phyloP scores from a whole-genome alignment of 2,113 vertebrate genomes.

The Cichladusa arquata region DNA sequence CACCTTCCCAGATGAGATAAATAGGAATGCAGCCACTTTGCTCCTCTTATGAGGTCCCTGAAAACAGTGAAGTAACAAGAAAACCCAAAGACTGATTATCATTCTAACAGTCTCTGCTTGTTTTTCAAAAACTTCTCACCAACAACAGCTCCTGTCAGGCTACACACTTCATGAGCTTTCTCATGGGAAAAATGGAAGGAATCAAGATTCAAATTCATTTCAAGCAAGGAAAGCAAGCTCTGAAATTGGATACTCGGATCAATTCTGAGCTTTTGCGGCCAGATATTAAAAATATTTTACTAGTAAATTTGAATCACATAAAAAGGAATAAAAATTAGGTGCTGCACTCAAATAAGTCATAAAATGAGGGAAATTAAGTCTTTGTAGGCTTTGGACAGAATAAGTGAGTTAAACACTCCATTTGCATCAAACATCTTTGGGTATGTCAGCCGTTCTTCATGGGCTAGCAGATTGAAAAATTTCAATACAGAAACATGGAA shows the following conservation, averaged over 20 bases:
- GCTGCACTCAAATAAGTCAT: background rate
- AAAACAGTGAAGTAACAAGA: background rate
- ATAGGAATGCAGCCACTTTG: background rate
- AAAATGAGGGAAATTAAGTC: background rate
- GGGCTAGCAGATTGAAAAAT: background rate
- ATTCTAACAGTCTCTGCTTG: background rate
- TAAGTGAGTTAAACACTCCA: background rate
- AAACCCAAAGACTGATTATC: background rate
- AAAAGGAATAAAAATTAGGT: background rate
- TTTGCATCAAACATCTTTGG: background rate
- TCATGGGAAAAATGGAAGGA: background rate
- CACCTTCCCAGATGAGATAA: background rate
- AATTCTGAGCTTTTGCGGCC: background rate
- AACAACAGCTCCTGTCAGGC: background rate
- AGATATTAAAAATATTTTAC: background rate
- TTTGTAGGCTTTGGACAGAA: background rate
- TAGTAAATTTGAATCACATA: background rate
- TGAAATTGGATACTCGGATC: background rate
- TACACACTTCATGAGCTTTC: background rate
- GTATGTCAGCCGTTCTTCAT: background rate
- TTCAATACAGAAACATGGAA: background rate
- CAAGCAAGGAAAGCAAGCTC: background rate
- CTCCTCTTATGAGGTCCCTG: background rate
- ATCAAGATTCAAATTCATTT: conserved; percentile 9
- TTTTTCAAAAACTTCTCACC: background rate